Conservation (phyloP, 2,113 vertebrate species). For the Oceanodroma tethys region DNA sequence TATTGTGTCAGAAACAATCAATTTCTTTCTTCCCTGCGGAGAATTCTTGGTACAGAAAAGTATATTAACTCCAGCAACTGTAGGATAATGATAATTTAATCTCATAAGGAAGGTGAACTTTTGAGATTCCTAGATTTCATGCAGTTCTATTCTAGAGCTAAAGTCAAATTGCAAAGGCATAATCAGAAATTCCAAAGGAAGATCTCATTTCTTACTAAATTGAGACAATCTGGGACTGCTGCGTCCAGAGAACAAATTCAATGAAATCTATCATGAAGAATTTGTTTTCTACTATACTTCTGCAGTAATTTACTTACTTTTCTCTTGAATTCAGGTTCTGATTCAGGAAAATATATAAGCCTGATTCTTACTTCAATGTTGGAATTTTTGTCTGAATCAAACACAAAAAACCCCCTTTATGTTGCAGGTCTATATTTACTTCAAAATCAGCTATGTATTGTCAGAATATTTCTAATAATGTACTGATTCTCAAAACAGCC, state of each 20-base stretch:
- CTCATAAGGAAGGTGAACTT: neutral
- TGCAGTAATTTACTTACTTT: neutral
- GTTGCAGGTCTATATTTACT: neutral
- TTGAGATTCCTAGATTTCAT: neutral
- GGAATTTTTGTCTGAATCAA: neutral
- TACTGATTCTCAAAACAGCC: neutral
- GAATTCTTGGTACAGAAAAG: neutral
- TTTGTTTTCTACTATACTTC: neutral
- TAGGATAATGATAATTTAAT: neutral
- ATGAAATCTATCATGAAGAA: neutral
- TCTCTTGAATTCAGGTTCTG: neutral
- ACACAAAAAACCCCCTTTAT: accelerated
- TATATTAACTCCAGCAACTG: neutral
- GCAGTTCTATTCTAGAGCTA: neutral
- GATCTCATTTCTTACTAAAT: neutral
- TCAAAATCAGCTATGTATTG: neutral
- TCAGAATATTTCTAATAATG: neutral
- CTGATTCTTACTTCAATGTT: neutral
- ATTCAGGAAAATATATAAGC: neutral
- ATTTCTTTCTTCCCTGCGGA: neutral
- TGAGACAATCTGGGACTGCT: neutral
- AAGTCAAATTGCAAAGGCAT: neutral
- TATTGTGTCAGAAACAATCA: neutral
- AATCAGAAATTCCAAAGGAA: neutral
- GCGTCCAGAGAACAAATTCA: neutral